Evolutionary conservation across 2,113 vertebrate species (phyloP).

Genomic region (Cyprinus carpio): DNA sequence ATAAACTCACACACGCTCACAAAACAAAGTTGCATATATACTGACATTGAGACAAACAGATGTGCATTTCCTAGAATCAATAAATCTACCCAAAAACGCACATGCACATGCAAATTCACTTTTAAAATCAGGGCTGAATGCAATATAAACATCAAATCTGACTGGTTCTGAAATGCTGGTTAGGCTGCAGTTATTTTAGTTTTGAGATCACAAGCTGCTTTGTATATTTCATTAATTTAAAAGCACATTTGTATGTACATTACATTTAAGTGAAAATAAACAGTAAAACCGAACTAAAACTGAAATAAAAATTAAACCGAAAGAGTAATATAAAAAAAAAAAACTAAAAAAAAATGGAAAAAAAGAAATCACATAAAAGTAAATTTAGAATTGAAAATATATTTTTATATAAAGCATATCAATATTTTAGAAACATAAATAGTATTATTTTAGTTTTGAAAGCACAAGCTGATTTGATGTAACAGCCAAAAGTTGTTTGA

Average conservation of each 20-base stretch:
- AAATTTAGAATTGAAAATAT: background rate
- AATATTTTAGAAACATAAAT: background rate
- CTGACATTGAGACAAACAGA: background rate
- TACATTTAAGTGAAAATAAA: background rate
- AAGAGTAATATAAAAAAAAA: background rate
- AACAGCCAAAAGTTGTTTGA: background rate
- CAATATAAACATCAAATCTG: background rate
- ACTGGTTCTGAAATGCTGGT: background rate
- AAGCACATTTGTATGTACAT: background rate
- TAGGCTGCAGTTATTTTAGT: background rate
- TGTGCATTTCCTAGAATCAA: background rate
- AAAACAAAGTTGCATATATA: background rate
- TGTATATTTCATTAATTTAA: background rate
- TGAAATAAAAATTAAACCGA: background rate
- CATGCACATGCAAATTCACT: background rate
- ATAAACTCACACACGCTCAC: background rate
- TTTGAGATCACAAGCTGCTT: background rate
- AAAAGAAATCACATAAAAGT: too few relatives aligned
- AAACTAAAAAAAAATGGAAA: background rate
- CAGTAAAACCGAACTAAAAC: background rate
- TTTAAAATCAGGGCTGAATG: background rate
- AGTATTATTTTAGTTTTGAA: background rate
- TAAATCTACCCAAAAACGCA: background rate
- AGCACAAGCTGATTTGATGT: background rate
- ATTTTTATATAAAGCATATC: background rate